Percentiles rank a stretch among this genome's conserved stretches.
phyloP scores from a whole-genome alignment of 2,888 invertebrate genomes.

The Xestia xanthographa region DNA sequence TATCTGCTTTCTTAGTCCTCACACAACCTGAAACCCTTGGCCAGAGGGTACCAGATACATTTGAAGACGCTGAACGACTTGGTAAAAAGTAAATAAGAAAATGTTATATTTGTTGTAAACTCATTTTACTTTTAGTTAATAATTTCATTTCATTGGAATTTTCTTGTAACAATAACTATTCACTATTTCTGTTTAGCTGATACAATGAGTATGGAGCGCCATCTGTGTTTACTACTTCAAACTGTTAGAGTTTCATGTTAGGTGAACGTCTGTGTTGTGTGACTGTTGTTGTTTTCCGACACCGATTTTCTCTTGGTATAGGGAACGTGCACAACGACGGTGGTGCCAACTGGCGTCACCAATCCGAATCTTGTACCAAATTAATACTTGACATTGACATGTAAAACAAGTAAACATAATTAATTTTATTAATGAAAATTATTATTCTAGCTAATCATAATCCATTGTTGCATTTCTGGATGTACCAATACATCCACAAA shows the following conservation, averaged over 20 bases:
- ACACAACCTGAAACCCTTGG: constrained; percentile 86
- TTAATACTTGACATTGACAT: no score
- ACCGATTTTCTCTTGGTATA: constrained; percentile 6
- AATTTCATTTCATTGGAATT: background rate
- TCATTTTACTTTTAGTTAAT: background rate
- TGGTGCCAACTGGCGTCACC: no score
- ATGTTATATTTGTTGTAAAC: background rate
- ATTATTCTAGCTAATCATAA: no score
- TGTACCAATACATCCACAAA: no score
- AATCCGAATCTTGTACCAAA: no score
- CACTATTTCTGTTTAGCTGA: background rate
- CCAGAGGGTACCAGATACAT: constrained; percentile 84
- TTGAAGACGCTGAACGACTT: constrained; percentile 86
- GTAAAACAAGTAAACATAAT: no score
- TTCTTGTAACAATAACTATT: background rate
- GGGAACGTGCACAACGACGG: no score
- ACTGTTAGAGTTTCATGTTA: background rate
- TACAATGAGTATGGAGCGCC: constrained; percentile 34
- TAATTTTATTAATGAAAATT: no score
- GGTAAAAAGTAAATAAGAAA: constrained; percentile 66
- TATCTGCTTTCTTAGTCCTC: constrained; percentile 81
- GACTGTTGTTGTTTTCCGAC: background rate
- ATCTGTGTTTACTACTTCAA: constrained; percentile 48
- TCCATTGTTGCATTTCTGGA: no score
- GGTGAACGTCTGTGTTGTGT: background rate